Base-by-base conservation (phyloP, 2,888 invertebrate genomes). In the Drepanosiphum platanoidis region DNA sequence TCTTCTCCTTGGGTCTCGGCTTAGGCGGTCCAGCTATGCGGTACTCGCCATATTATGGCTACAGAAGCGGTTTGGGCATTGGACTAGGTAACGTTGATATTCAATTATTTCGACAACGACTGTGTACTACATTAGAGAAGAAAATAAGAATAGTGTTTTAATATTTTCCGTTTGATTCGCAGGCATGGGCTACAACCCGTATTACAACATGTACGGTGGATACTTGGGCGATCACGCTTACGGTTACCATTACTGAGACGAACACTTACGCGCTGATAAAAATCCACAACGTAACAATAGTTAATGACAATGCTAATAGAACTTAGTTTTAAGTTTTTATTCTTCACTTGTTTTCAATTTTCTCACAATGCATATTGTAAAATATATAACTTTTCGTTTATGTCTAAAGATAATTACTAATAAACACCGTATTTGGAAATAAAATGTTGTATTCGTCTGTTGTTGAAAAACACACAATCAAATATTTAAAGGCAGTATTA, bases 11-110 rank as follows among this genome's bases (percentile, higher is more conserved):
- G 5, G 70, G 80, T 18, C 34, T 30, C 27, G 64, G 64, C 3
- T 22, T n/a, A 27, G 66, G 30, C 18, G 27, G 39, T 64, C 39
- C 77, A 42, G 7, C 39, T 18, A 22, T 22, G 22, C 52, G 52
- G 3, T 79, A 79, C 66, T 13, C 46, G 8, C 42, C 32, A 15
- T 70, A n/a, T n/a, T n/a, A 15, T 27, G 80, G 18, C 13, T 74
- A 52, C 70, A 58, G 80, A 70, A 34, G 70, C 8, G 66, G 46
- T 32, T n/a, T 79, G 22, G 79, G n/a, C n/a, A n/a, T n/a, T n/a
- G n/a, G n/a, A n/a, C n/a, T n/a, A n/a, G n/a, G n/a, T n/a, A n/a
- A n/a, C n/a, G n/a, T n/a, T n/a, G n/a, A n/a, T n/a, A 61, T 52
- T 18, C 3, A 52, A 77, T 18, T 39, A 30, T 64, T 64, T 30